These are phyloP conservation scores for Tinea trinotella DNA, from an alignment of 2,888 invertebrate genomes.

Conservation along the genomic window DNA sequence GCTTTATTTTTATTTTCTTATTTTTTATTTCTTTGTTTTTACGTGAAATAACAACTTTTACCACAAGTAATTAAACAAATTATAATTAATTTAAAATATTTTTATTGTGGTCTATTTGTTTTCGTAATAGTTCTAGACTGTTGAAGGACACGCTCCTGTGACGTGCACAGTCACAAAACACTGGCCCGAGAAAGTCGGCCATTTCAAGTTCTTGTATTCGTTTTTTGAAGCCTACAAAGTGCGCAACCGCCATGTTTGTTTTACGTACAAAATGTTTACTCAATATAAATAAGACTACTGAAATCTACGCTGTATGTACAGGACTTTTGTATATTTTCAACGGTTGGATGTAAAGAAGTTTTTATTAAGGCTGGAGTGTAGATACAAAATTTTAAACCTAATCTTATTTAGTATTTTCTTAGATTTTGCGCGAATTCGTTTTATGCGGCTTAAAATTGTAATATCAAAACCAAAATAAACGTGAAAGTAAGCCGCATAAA, in stretches of 20 bases:
- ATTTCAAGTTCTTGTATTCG: constrained; percentile 58
- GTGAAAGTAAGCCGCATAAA: too few relatives aligned
- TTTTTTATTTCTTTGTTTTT: constrained; percentile 29
- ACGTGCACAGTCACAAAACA: constrained; percentile 61
- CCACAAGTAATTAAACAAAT: constrained; percentile 6
- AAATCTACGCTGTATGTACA: too few relatives aligned
- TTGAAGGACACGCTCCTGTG: constrained; percentile 63
- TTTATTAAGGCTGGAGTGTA: too few relatives aligned
- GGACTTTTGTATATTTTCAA: too few relatives aligned
- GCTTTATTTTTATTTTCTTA: constrained; percentile 34
- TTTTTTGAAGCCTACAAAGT: constrained; percentile 66
- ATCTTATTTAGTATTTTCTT: too few relatives aligned
- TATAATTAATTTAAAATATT: not conserved
- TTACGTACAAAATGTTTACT: not conserved
- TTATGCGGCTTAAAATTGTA: too few relatives aligned
- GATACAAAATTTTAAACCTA: too few relatives aligned
- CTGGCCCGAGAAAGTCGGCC: constrained; percentile 63
- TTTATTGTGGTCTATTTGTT: not conserved
- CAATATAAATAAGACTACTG: too few relatives aligned
- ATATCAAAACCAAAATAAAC: too few relatives aligned
- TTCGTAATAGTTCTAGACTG: constrained; percentile 29
- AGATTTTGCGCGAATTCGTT: too few relatives aligned
- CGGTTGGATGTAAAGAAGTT: too few relatives aligned
- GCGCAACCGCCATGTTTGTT: constrained; percentile 28
- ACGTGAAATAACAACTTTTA: constrained; percentile 23